Conservation (phyloP, 2,888 invertebrate species). For the Sialis lutaria region DNA sequence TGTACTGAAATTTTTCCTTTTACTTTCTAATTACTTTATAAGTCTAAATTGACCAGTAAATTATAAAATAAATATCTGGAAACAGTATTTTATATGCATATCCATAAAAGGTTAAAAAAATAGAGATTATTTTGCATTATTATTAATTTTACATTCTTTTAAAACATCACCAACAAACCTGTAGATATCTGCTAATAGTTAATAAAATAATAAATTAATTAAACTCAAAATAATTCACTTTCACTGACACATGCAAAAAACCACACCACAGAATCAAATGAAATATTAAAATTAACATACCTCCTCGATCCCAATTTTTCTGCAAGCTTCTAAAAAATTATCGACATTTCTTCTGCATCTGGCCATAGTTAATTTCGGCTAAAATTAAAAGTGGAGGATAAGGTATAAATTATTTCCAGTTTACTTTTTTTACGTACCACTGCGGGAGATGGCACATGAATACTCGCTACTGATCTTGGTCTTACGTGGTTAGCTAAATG, state of each 20-base stretch:
- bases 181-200: neutral
- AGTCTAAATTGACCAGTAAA: too few species aligned
- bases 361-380: slow-evolving; percentile 92
- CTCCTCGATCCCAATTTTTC: slow-evolving; percentile 87
- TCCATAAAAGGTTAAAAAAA: too few species aligned
- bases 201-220: neutral
- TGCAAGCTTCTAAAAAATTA: slow-evolving; percentile 87
- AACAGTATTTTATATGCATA: too few species aligned
- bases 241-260: neutral
- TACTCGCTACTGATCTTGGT: slow-evolving; percentile 79
- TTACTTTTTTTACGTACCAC: slow-evolving; percentile 42
- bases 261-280: neutral
- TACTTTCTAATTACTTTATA: too few species aligned
- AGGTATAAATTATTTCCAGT: neutral
- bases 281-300: slow-evolving; percentile 34
- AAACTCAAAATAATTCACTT: neutral
- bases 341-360: slow-evolving; percentile 88
- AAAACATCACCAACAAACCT: too few species aligned
- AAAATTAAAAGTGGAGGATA: slow-evolving; percentile 20
- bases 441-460: slow-evolving; percentile 86
- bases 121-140: too few species aligned
- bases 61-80: too few species aligned
- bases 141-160: too few species aligned
- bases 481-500: slow-evolving; percentile 87
- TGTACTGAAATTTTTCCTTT: too few species aligned